Base-by-base conservation (phyloP, 2,113 vertebrate species). In the Hippoglossus stenolepis region DNA sequence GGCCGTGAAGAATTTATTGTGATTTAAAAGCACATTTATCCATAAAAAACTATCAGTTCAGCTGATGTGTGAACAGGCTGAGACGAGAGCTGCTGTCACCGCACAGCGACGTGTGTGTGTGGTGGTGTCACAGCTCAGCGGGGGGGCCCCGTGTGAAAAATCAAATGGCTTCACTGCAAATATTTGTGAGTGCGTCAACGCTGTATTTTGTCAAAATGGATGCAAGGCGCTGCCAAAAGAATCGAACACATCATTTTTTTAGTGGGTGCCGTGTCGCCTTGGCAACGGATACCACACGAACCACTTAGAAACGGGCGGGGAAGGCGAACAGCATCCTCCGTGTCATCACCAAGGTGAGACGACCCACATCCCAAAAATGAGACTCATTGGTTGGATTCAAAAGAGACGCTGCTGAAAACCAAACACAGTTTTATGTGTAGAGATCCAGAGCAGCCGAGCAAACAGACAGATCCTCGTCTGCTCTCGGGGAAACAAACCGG, bases 301-400 rank as follows among this genome's bases (percentile, higher is more conserved):
- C 76, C 81, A 78, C 77, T 89, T 68, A 80, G 73, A 84, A 80
- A 80, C 45, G 14, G 61, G 40, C 58, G 12, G n/a, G 2, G 72
- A 67, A 65, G 65, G 66, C 65, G 65, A 38, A 75, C 76, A 28
- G 58, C 73, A 35, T 85, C 56, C 72, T 77, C 67, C 70, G 57
- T 75, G 59, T 77, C 70, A 75, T 81, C 86, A 77, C 77, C 72
- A 68, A 82, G 79, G 86, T 83, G 86, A 81, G 56, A 58, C 18
- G 26, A 45, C 31, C 11, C 40, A 13, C 12, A 13, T 43, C 45
- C 28, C 14, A 18, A 6, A 49, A 49, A 49, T 18, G 14, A 49
- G 15, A 17, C 45, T 49, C 45, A 18, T 7, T 1, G 45, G 45
- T 49, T 2, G 45, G 45, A 49, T 1, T 49, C 45, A 49, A 15